Base-by-base conservation (phyloP, 2,888 invertebrate genomes). In the Callimorpha dominula region DNA sequence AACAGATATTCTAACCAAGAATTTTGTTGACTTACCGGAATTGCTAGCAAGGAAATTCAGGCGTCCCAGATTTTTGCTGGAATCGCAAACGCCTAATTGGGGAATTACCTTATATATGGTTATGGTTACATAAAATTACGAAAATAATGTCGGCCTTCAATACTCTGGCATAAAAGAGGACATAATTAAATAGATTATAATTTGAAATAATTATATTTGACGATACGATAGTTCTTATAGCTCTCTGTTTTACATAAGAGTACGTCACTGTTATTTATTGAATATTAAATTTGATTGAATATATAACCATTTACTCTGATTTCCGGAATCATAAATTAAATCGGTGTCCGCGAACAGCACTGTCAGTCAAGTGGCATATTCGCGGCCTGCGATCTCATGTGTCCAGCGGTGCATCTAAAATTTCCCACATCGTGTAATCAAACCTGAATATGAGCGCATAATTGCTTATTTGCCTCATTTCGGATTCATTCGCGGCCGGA, bases 391-490 rank as follows among this genome's bases (percentile, higher is more conserved):
- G 77, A 79, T 77, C 76, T 78, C 85, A 76, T 78, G 81, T 84
- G 85, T 83, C 85, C 87, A 87, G 64, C 83, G 87, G 85, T 86
- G 87, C 88, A 88, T 89, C 90, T 90, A 87, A 91, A 93, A 92
- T 91, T 88, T 87, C 88, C 90, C 90, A 88, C 88, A 90, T 83
- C 86, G 89, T 87, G 91, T 90, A 93, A 94, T 92, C 92, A 91
- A 91, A 92, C 89, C 89, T 87, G 88, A 93, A 92, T 92, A 91
- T 90, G 91, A 90, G 88, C 91, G 89, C 87, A 87, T 93, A 94
- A 94, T 95, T 94, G 94, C 91, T 93, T 94, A 94, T 94, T 94
- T 94, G 94, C 93, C 92, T 94, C 93, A 93, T 94, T 94, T 93
- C 87, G 85, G 87, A 94, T 93, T 92, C 91, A 91, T 88, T 89